phyloP scores from a whole-genome alignment of 2,888 invertebrate genomes.

The Oxytorus armatus region DNA sequence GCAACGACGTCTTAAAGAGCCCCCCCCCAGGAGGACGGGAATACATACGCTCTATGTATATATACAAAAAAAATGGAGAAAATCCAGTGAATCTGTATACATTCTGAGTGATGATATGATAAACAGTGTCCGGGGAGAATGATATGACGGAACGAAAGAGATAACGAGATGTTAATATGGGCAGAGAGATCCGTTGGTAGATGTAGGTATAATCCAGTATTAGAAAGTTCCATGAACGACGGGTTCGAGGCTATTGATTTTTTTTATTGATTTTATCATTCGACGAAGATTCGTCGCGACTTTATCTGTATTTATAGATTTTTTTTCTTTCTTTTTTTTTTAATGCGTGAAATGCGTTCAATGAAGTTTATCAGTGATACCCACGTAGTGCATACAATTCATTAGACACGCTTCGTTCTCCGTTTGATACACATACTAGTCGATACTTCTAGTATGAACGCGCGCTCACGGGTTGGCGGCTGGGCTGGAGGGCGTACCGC shows the following conservation, averaged over 20 bases:
- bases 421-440: constrained; percentile 50
- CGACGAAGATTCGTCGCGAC: constrained; percentile 54
- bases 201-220: constrained; percentile 69
- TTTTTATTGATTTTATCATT: constrained; percentile 42
- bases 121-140: constrained; percentile 54
- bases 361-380: constrained; percentile 51
- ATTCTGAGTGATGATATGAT: constrained; percentile 50
- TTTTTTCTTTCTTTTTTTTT: constrained; percentile 36
- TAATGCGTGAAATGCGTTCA: constrained; percentile 52
- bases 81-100: constrained; percentile 46
- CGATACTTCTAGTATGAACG: constrained; percentile 54
- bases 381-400: constrained; percentile 57
- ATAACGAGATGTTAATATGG: constrained; percentile 60
- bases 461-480: constrained; percentile 60
- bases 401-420: constrained; percentile 61
- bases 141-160: constrained; percentile 56
- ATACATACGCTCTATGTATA: constrained; percentile 44
- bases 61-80: constrained; percentile 56
- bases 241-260: constrained; percentile 62
- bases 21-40: constrained; percentile 44
- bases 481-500: constrained; percentile 69
- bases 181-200: constrained; percentile 64
- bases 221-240: constrained; percentile 66
- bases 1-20: constrained; percentile 76
- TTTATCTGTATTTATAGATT: constrained; percentile 14